Evolutionary conservation across 2,113 vertebrate genomes (phyloP).

Genomic region (Heloderma charlesbogerti): DNA sequence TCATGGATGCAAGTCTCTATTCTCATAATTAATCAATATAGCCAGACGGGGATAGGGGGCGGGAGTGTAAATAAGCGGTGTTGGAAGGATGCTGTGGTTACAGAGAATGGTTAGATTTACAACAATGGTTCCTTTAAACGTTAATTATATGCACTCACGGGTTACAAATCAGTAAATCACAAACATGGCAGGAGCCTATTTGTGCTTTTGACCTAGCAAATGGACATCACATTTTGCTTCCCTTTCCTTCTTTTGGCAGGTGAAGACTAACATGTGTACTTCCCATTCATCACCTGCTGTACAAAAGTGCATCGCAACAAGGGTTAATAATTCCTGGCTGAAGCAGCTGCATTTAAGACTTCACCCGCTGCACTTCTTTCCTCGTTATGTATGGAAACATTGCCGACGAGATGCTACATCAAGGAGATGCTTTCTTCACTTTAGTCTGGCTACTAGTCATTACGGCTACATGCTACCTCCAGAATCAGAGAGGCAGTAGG

Average conservation of each 20-base stretch:
- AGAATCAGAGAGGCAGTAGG: background rate
- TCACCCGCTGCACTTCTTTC: background rate
- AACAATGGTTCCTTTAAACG: constrained; percentile 26
- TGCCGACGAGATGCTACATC: background rate
- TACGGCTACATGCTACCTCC: background rate
- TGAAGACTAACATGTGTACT: background rate
- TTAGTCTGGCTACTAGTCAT: background rate
- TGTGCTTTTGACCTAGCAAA: background rate
- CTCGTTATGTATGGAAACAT: background rate
- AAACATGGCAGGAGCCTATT: constrained; percentile 17
- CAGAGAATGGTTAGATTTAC: constrained; percentile 31
- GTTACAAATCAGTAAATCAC: constrained; percentile 18
- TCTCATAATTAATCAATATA: constrained; percentile 36
- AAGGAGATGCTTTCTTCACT: background rate
- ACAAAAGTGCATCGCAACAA: background rate
- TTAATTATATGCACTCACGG: constrained; percentile 22
- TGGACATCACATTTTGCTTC: background rate
- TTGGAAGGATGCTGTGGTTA: background rate
- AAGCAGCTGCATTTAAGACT: background rate
- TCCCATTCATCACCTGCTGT: background rate
- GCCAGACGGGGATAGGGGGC: background rate
- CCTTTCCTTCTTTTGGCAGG: background rate
- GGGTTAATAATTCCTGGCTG: background rate
- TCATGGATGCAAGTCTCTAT: background rate
- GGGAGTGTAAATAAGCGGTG: background rate